Base-by-base conservation (phyloP, 2,888 invertebrate species). In the Pristionchus mayeri region DNA sequence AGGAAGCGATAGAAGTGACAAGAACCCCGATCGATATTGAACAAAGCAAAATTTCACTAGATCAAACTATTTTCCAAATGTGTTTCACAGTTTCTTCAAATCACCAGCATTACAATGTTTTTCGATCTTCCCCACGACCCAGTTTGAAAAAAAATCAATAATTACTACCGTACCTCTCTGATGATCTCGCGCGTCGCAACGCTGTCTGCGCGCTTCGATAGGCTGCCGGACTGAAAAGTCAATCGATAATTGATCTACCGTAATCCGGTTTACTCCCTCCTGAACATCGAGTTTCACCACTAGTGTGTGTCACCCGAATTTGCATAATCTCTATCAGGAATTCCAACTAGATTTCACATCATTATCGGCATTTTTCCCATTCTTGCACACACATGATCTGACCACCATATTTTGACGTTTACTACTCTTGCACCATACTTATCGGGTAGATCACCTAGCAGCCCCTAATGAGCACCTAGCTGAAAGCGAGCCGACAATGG, bases 171-270 rank as follows among this genome's bases (percentile, higher is more conserved):
- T 63, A 79, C 80, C 80, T 80, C 80, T 3, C n/a, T 57, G 40
- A 80, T 54, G n/a, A 80, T 54, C 57, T 80, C 80, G 37, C 80
- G 34, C 40, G 80, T 80, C 0, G 37, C 40, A 0, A 57, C 40
- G 57, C 57, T 57, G 40, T 80, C 80, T 11, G 80, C 37, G 13
- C 80, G 80, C 37, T 80, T 80, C 54, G 57, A n/a, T 1, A 80
- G 80, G 37, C 37, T 80, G 0, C 57, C 57, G 18, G 37, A 44
- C 80, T 80, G 57, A 16, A 80, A 80, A 37, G n/a, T 57, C 21
- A n/a, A 37, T 54, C 37, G n/a, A 57, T 57, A 57, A 78, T 27
- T 78, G 50, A 50, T 40, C 34, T 44, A 48, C n/a, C 9, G 11
- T 9, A 40, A 7, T 30, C 21, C 50, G 30, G 50, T 78, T 78